Base-by-base conservation (phyloP, 2,113 vertebrate genomes). In the Upupa epops region DNA sequence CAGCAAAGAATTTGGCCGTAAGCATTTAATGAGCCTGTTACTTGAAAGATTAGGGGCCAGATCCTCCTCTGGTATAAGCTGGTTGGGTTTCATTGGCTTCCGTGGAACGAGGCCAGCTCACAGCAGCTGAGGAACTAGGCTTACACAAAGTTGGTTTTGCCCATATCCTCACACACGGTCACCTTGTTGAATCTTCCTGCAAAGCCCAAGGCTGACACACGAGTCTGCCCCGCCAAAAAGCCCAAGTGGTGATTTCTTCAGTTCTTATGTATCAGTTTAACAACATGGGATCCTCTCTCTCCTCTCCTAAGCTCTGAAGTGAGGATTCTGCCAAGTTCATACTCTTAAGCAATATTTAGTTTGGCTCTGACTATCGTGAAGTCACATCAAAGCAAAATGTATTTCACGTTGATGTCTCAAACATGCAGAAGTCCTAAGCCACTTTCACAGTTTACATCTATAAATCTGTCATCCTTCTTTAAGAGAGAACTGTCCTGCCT, bases 1-100 rank as follows among this genome's bases (percentile, higher is more conserved):
- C 93, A 95, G 59, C 58, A 94, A 90, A 84, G 49, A 77, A 82
- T 94, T 88, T 84, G 90, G 86, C 71, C 86, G 66, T 84, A 92
- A 93, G 92, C 86, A 79, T 73, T 93, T 96, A 92, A 93, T 66
- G 73, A 96, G 93, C 46, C 59, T 66, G 66, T 86, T 92, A 82
- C 86, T 95, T 86, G 80, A 75, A 92, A 65, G 86, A 94, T 93
- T 88, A 92, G 63, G 80, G 83, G 46, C 59, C 88, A 88, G 59
- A 94, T 90, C 61, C 76, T 92, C 48, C 56, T 74, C 40, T 92
- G 80, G 61, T 81, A 68, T 73, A 92, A 93, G 3, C 28, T 84
- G 83, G 74, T 90, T 72, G 81, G 81, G 88, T 93, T 94, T 86
- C 83, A 70, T 48, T 82, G 83, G 25, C 81, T 94, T 73, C 34